Base-by-base conservation (phyloP, 2,888 invertebrate genomes). In the Dysmachus trigonus region DNA sequence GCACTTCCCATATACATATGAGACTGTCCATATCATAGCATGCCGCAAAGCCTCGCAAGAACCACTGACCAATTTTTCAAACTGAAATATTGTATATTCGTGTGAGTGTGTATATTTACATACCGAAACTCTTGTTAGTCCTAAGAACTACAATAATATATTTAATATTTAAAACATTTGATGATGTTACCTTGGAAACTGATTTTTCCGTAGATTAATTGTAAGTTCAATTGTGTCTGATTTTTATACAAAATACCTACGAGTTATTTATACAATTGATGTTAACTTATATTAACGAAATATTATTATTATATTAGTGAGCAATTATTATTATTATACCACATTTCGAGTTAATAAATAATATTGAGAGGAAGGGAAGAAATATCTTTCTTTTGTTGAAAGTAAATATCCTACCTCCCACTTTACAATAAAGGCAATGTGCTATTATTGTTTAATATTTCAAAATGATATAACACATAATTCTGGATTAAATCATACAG, bases 121-220 rank as follows among this genome's bases (percentile, higher is more conserved):
- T 81, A 76, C 38, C 22, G 31, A 51, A 81, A 18, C 35, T 33
- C 62, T 81, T 81, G 81, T 81, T 81, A 81, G 33, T 81, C 62
- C 35, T 81, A 81, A 81, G 81, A 81, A 31, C n/a, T 53, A 27
- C 41, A 53, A 47, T 35, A 76, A 77, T 47, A 77, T 47, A 62
- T 62, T 62, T 22, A 62, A 62, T 73, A 73, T 73, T 33, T 73
- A 73, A 73, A 73, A 73, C 31, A 73, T 35, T 33, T 73, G 35
- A 73, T 73, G 35, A 81, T 81, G 81, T 81, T 81, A 81, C 81
- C 81, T 53, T 81, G 81, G 62, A 81, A 31, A 81, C 81, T 81
- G 81, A 81, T 81, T 81, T 77, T 81, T 53, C 81, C 53, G 81
- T 81, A 81, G 53, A 53, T 81, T 81, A 33, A 53, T 1, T 81